Base-by-base conservation (phyloP, 1,140 invertebrate species). In the Drosophila nigromelanica region DNA sequence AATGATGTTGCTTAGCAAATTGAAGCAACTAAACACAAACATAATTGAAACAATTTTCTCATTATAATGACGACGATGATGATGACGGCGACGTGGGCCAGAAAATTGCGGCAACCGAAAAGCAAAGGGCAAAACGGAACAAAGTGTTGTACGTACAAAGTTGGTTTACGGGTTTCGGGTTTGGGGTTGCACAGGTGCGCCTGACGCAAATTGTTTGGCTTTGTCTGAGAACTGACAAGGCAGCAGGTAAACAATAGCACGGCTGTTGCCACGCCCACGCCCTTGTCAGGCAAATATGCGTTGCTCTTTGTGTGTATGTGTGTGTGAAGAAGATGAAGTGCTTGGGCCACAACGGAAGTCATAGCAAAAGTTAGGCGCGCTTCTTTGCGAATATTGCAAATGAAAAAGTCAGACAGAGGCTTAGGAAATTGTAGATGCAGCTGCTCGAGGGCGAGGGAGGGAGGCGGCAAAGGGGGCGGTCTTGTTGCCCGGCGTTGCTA, bases 1-100 rank as follows among this genome's bases (percentile, higher is more conserved):
- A 89, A 89, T 89, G 83, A 89, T 89, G 83, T 89, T 89, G 83
- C 83, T 89, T 89, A 89, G 83, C 83, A 89, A 89, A 89, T 89
- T 89, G 83, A 83, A 89, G 83, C 83, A 89, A 89, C 83, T 89
- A 89, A 89, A 89, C 83, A 82, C 83, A 89, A 89, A 89, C 83
- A 89, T 89, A 89, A 89, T 89, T 89, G 83, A 89, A 89, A 89
- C 83, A 89, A 89, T 89, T 89, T 89, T 89, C 83, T 89, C 83
- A 89, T 89, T 89, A 89, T 80, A 89, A 89, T 81, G 78, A 80
- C 75, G 80, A 73, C 54, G 69, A 76, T 55, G 66, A 74, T 24
- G 62, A 67, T 12, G 66, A 67, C 18, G 50, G 51, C 50, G 56
- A 60, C 27, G 40, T 21, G 24, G 61, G 63, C 50, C 40, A 39